Conservation (phyloP, 2,113 vertebrate species). For the Galemys pyrenaicus region DNA sequence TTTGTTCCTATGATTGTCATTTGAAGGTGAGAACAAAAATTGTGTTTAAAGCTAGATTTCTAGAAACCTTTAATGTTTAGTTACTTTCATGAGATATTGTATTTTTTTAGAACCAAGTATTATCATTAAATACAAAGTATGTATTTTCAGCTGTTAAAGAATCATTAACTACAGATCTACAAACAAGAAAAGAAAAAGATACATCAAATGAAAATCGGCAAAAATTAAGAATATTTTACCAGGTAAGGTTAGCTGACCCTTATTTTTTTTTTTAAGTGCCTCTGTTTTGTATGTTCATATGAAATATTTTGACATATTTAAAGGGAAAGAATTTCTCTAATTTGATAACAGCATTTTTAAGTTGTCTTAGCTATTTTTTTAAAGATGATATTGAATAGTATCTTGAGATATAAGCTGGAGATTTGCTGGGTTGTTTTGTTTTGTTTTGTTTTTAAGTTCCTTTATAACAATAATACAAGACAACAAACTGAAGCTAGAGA, state of each 20-base stretch:
- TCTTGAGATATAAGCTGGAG: slow-evolving; percentile 21
- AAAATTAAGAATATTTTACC: slow-evolving; percentile 98
- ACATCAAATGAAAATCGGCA: slow-evolving; percentile 93
- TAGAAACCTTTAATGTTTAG: neutral
- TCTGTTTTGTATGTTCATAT: slow-evolving; percentile 19
- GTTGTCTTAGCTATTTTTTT: neutral
- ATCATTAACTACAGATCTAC: slow-evolving; percentile 92
- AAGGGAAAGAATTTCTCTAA: neutral
- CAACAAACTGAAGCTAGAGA: slow-evolving; percentile 98
- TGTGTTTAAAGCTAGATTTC: slow-evolving; percentile 43
- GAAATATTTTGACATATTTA: slow-evolving; percentile 48
- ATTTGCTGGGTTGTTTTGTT: slow-evolving; percentile 27
- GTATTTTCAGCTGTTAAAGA: slow-evolving; percentile 94
- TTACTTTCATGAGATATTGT: slow-evolving; percentile 21
- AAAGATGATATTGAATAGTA: slow-evolving; percentile 1
- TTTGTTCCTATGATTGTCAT: neutral
- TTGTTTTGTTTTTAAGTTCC: slow-evolving; percentile 87
- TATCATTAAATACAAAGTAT: slow-evolving; percentile 59
- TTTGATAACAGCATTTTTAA: slow-evolving; percentile 17
- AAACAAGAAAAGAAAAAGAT: slow-evolving; percentile 94
- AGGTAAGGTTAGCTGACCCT: slow-evolving; percentile 86
- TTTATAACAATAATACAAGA: slow-evolving; percentile 98
- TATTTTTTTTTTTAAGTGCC: neutral
- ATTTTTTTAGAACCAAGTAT: slow-evolving; percentile 43
- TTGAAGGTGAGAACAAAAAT: neutral